Percentiles rank a stretch among this genome's conserved stretches.
phyloP scores from a whole-genome alignment of 2,888 invertebrate genomes.

The Sarcophaga variegata region DNA sequence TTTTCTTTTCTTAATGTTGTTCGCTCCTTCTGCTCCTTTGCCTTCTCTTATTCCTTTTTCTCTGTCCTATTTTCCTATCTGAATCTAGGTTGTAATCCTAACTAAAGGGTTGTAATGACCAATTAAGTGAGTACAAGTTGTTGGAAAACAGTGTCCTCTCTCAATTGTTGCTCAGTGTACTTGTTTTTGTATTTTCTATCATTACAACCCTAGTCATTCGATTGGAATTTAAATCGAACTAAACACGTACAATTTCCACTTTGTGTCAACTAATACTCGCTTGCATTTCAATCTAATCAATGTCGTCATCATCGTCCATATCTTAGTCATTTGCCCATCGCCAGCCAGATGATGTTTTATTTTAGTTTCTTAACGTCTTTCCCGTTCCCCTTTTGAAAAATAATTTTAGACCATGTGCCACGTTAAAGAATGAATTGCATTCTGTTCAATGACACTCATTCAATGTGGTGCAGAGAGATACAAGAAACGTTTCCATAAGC shows the following conservation, averaged over 20 bases:
- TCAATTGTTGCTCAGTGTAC: neutral
- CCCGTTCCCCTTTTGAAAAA: conserved; percentile 1
- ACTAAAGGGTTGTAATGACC: no score
- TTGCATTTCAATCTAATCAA: conserved; percentile 40
- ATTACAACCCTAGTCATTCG: conserved; percentile 1
- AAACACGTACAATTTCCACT: conserved; percentile 37
- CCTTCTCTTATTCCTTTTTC: no score
- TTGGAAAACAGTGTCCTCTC: neutral
- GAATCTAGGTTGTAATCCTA: no score
- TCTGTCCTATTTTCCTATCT: no score
- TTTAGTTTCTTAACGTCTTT: neutral
- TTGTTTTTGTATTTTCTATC: neutral
- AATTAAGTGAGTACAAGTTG: no score
- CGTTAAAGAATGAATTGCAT: conserved; percentile 16
- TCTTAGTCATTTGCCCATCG: no score
- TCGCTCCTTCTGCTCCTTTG: no score
- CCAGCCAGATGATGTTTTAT: conserved; percentile 47
- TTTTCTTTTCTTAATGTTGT: no score
- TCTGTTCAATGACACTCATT: neutral
- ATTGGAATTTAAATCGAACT: conserved; percentile 18
- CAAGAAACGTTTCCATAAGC: conserved; percentile 17
- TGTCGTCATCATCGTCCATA: neutral
- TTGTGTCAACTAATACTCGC: conserved; percentile 46
- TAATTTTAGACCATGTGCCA: conserved; percentile 55
- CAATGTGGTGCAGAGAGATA: neutral